Conservation (phyloP, 2,888 invertebrate genomes). For the Unio delphinus region DNA sequence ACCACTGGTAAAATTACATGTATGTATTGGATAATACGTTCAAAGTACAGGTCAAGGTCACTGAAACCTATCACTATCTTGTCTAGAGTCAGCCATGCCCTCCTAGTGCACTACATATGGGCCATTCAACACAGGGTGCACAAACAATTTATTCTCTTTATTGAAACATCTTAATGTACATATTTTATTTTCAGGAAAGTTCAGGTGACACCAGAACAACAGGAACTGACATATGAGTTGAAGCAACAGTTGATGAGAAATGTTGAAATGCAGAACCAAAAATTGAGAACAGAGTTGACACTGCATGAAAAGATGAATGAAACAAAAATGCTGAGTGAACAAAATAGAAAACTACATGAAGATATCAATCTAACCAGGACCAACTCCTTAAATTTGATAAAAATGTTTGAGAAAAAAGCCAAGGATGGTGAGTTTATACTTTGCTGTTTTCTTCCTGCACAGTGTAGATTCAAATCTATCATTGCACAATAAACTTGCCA, state of each 20-base stretch:
- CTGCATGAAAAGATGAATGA: conserved; percentile 56
- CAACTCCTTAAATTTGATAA: conserved; percentile 53
- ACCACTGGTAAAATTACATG: too few relatives aligned
- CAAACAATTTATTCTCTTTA: neutral
- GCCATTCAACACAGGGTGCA: too few relatives aligned
- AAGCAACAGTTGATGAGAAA: conserved; percentile 59
- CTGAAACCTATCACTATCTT: too few relatives aligned
- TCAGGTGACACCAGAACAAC: conserved; percentile 54
- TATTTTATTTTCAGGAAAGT: conserved; percentile 22
- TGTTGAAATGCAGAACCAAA: conserved; percentile 56
- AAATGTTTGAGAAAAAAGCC: conserved; percentile 58
- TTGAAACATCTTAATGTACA: neutral
- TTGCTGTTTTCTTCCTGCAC: neutral
- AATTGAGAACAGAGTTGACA: conserved; percentile 54
- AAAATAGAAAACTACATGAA: conserved; percentile 41
- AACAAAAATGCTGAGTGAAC: conserved; percentile 44
- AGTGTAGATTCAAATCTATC: too few relatives aligned
- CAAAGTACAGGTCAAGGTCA: too few relatives aligned
- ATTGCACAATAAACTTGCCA: too few relatives aligned
- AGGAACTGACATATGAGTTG: conserved; percentile 57
- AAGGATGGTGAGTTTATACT: conserved; percentile 50
- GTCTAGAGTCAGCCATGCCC: too few relatives aligned
- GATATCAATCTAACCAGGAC: conserved; percentile 49
- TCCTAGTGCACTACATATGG: too few relatives aligned
- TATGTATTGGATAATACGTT: too few relatives aligned